Base-by-base conservation (phyloP, 2,113 vertebrate genomes). In the Scomber japonicus region DNA sequence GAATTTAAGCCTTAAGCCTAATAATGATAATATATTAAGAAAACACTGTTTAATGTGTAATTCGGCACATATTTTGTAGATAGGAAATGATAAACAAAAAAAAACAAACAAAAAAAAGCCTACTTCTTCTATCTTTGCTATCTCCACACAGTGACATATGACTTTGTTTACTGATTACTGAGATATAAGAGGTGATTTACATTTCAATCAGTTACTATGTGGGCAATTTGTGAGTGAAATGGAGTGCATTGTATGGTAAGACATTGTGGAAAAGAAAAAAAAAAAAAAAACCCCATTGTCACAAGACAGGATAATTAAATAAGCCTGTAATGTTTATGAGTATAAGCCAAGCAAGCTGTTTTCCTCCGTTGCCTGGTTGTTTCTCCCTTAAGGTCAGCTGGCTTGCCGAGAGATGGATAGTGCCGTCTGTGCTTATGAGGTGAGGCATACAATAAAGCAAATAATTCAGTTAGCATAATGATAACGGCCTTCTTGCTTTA, bases 381-480 rank as follows among this genome's bases (percentile, higher is more conserved):
- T 84, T 80, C 75, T 67, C 82, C 84, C 82, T 81, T 89, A 78
- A 88, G 92, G 90, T 91, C 91, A 90, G 82, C 84, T 50, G 78
- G 69, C 79, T 91, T 91, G 87, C 24, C 1, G 69, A 73, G 80
- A 88, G 89, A 94, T 92, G 83, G 84, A 94, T 83, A 5, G 63
- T 62, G 55, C 69, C 19, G 63, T 83, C 79, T 86, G 76, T 63
- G 84, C 73, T 88, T 80, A 80, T 70, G 89, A 83, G 85, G 83
- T 86, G 78, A 85, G 75, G 78, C 70, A 31, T 77, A 80, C 84
- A 83, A 89, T 89, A 86, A 90, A 84, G 91, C 87, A 88, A 92
- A 92, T 91, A 85, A 92, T 92, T 91, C 84, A 84, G 89, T 93
- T 91, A 92, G 86, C 91, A 88, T 91, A 93, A 93, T 89, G 89